These are phyloP conservation scores for Notothenia coriiceps DNA, from an alignment of 2,113 vertebrate genomes.

Conservation along the genomic window DNA sequence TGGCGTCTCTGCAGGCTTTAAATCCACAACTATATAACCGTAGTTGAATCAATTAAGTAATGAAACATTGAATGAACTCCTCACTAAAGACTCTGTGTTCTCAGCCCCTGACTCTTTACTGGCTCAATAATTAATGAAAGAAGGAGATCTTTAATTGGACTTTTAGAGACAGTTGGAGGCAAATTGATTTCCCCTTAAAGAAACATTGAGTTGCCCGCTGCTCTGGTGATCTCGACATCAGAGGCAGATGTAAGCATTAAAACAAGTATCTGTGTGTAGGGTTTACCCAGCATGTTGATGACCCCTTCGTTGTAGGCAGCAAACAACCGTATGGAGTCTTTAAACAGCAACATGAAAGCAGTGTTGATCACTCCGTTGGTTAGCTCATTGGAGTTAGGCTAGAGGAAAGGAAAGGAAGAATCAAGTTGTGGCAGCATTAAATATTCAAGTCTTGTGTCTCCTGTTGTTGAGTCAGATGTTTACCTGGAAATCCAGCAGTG, in stretches of 20 bases:
- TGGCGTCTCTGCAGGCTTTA: neutral
- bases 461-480: slow-evolving; percentile 1
- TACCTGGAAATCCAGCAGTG: slow-evolving; percentile 96
- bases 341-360: slow-evolving; percentile 97
- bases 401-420: slow-evolving; percentile 3
- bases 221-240: slow-evolving; percentile 27
- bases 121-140: slow-evolving; percentile 42
- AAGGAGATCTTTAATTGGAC: slow-evolving; percentile 49
- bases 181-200: slow-evolving; percentile 47
- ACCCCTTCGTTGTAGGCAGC: slow-evolving; percentile 97
- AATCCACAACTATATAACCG: slow-evolving; percentile 1
- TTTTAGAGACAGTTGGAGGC: slow-evolving; percentile 33
- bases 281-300: slow-evolving; percentile 95
- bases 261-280: neutral
- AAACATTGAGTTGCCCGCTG: slow-evolving; percentile 12
- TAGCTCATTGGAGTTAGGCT: slow-evolving; percentile 97
- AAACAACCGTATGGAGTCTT: slow-evolving; percentile 97
- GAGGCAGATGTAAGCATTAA: slow-evolving; percentile 13
- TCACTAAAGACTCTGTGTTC: slow-evolving; percentile 24
- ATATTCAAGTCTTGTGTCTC: neutral
- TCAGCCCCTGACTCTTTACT: slow-evolving; percentile 19
- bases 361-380: slow-evolving; percentile 98
- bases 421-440: neutral
- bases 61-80: slow-evolving; percentile 45
- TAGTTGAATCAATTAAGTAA: slow-evolving; percentile 22